Percentiles rank a stretch among this genome's conserved stretches.
Evolutionary conservation across 2,113 vertebrate genomes (phyloP).

Genomic region (Trichechus manatus): DNA sequence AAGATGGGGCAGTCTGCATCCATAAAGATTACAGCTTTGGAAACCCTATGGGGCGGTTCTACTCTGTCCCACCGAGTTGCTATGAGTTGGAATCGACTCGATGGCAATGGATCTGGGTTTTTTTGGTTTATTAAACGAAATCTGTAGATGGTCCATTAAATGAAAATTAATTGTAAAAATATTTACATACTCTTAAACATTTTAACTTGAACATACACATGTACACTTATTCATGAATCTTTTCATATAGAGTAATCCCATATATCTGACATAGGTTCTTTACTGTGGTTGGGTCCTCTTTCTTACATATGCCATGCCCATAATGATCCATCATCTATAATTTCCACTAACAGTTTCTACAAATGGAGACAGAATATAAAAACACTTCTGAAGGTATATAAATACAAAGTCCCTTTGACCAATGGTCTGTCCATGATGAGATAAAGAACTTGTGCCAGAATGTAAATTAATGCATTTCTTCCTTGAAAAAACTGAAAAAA

Average conservation of each 20-base stretch:
- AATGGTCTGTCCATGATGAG: background rate
- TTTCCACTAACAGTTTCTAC: constrained; percentile 24
- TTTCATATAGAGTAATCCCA: background rate
- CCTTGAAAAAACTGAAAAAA: constrained; percentile 24
- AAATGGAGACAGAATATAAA: constrained; percentile 54
- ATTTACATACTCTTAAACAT: background rate
- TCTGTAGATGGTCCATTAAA: too few relatives aligned
- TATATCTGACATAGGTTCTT: background rate
- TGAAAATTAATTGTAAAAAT: background rate
- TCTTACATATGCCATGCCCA: background rate
- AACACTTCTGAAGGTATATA: constrained; percentile 53
- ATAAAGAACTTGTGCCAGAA: constrained; percentile 31
- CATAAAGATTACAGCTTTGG: too few relatives aligned
- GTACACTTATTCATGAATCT: background rate
- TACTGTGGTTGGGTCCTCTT: constrained; percentile 16
- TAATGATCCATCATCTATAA: background rate
- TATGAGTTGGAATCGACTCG: too few relatives aligned
- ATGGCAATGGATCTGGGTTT: too few relatives aligned
- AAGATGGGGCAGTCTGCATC: too few relatives aligned
- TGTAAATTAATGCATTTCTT: constrained; percentile 44
- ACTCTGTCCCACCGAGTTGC: too few relatives aligned
- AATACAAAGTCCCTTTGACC: constrained; percentile 39
- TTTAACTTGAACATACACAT: constrained; percentile 16
- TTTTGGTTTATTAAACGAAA: too few relatives aligned
- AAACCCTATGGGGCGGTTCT: too few relatives aligned